Conservation (phyloP, 1,140 invertebrate species). For the Zaprionus inermis region DNA sequence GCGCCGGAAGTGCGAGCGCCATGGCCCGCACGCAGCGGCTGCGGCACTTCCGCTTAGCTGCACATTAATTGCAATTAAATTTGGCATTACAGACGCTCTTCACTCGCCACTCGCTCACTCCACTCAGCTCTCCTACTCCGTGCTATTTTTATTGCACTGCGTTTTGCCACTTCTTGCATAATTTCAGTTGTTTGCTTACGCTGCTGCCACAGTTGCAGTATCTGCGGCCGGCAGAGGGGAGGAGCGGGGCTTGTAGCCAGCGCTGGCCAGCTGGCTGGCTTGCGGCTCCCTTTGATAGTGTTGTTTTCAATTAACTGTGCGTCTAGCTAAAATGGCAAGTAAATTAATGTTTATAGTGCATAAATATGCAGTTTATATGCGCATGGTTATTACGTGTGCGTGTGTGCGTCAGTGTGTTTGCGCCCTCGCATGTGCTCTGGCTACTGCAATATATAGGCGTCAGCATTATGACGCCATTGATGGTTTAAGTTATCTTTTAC, state of each 20-base stretch:
- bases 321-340: slow-evolving; percentile 75
- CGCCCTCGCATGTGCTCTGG: background rate
- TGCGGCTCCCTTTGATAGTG: slow-evolving; percentile 42
- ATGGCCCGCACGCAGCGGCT: slow-evolving; percentile 38
- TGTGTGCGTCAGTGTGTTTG: background rate
- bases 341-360: slow-evolving; percentile 80
- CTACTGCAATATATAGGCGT: background rate
- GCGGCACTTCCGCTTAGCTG: slow-evolving; percentile 70
- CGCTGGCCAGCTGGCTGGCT: background rate
- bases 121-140: background rate
- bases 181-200: slow-evolving; percentile 69
- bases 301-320: slow-evolving; percentile 78
- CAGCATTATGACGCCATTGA: slow-evolving; percentile 33
- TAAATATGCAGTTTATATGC: slow-evolving; percentile 73
- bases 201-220: slow-evolving; percentile 1
- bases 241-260: no score
- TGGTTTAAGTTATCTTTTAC: slow-evolving; percentile 16
- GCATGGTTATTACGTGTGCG: slow-evolving; percentile 7
- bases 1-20: slow-evolving; percentile 59
- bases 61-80: slow-evolving; percentile 80
- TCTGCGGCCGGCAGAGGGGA: background rate
- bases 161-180: slow-evolving; percentile 71
- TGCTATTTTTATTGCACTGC: slow-evolving; percentile 68
- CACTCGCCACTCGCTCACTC: background rate
- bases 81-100: slow-evolving; percentile 59